Percentiles rank a stretch among this genome's conserved stretches.
These are phyloP conservation scores for Serripes groenlandicus DNA, from an alignment of 2,888 invertebrate genomes.

Conservation along the genomic window DNA sequence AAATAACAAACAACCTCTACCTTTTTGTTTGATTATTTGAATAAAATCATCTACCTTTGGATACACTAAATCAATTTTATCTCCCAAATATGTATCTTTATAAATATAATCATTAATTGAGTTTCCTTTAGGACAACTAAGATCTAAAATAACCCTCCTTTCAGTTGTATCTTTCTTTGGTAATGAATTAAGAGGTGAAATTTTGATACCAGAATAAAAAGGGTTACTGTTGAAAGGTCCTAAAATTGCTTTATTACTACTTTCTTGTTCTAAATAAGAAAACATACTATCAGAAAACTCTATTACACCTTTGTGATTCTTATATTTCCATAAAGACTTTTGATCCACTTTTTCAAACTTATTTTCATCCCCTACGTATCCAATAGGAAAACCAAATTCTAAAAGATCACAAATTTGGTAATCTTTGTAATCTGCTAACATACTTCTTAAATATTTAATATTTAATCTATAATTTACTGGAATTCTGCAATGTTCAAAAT, in stretches of 20 bases:
- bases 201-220: conserved; percentile 5
- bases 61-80: conserved; percentile 1
- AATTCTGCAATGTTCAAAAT: conserved; percentile 8
- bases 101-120: background rate
- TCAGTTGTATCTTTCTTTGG: conserved; percentile 1
- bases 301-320: conserved; percentile 1
- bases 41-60: conserved; percentile 3
- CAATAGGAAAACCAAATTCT: conserved; percentile 15
- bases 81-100: conserved; percentile 1
- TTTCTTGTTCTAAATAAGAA: background rate
- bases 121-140: background rate
- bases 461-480: conserved; percentile 9
- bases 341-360: background rate
- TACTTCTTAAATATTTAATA: background rate
- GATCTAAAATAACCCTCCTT: conserved; percentile 4
- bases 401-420: conserved; percentile 2
- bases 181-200: background rate
- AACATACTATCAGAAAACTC: background rate
- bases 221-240: background rate
- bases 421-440: conserved; percentile 9
- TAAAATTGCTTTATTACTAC: conserved; percentile 4
- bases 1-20: background rate
- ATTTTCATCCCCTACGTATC: background rate
- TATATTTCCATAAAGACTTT: background rate
- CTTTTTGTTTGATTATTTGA: background rate